A percentile compares a stretch with the other conserved stretches of the same genome.
Evolutionary conservation across 2,797 vertebrate species (phyloP).

Genomic region (Gobionotothen gibberifrons): DNA sequence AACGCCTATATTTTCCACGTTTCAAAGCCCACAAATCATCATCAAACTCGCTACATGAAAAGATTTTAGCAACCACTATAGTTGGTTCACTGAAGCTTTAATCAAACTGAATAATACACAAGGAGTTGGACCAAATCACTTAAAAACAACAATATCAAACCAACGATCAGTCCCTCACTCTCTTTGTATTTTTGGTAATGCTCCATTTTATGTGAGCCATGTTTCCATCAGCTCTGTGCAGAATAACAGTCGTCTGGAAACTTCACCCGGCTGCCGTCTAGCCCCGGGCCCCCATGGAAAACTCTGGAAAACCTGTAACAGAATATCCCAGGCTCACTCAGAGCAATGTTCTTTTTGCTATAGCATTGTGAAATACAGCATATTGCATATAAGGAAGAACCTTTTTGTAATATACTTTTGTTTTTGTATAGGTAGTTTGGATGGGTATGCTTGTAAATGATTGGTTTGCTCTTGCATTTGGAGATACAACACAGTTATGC

Average conservation of each 20-base stretch:
- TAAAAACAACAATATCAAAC: constrained; percentile 24
- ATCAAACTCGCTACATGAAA: not conserved
- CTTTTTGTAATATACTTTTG: not conserved
- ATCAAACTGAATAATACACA: constrained; percentile 12
- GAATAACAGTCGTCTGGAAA: constrained; percentile 81
- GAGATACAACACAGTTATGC: not conserved
- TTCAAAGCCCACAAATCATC: too few relatives aligned
- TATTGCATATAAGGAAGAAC: not conserved
- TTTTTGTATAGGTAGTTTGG: not conserved
- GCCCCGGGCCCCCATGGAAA: constrained; percentile 72
- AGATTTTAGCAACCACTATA: not conserved
- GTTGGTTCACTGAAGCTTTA: constrained; percentile 3
- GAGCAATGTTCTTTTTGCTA: not conserved
- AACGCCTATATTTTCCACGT: not conserved
- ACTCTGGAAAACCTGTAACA: constrained; percentile 78
- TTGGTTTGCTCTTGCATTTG: not conserved
- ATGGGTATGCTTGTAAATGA: not conserved
- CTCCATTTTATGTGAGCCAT: constrained; percentile 50
- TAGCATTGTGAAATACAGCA: constrained; percentile 11
- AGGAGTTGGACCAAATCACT: not conserved
- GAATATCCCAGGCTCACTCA: constrained; percentile 60
- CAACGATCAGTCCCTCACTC: not conserved
- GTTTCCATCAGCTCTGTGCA: constrained; percentile 79
- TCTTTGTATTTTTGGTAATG: constrained; percentile 31
- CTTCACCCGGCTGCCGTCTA: constrained; percentile 74